These are phyloP conservation scores for Eutrigla gurnardus DNA, from an alignment of 2,797 vertebrate species.

Conservation along the genomic window DNA sequence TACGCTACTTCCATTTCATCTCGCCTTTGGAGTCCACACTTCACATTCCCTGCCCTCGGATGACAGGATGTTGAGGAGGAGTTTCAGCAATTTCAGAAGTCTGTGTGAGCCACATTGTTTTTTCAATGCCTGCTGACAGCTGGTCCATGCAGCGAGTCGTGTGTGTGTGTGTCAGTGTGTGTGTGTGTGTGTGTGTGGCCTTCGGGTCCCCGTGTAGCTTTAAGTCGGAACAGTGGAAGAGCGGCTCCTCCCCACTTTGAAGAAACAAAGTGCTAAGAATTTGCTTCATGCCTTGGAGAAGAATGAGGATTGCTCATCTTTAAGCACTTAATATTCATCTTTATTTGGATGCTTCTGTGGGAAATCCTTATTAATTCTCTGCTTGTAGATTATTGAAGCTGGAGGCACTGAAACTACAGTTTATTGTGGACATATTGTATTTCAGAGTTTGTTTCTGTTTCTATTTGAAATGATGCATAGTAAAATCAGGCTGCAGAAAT, in stretches of 20 bases:
- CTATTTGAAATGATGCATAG: slow-evolving; percentile 18
- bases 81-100: slow-evolving; percentile 50
- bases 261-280: not conserved
- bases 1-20: slow-evolving; percentile 52
- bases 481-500: slow-evolving; percentile 3
- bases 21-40: slow-evolving; percentile 43
- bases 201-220: slow-evolving; percentile 5
- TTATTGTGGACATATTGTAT: slow-evolving; percentile 27
- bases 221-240: slow-evolving; percentile 23
- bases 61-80: slow-evolving; percentile 61
- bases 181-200: slow-evolving; percentile 25
- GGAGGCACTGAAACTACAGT: slow-evolving; percentile 25
- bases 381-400: slow-evolving; percentile 22
- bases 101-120: slow-evolving; percentile 48
- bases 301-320: slow-evolving; percentile 20
- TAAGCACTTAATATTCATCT: slow-evolving; percentile 27
- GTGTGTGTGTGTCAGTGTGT: too few relatives aligned
- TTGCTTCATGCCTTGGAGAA: slow-evolving; percentile 5
- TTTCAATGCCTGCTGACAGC: slow-evolving; percentile 44
- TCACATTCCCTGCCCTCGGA: slow-evolving; percentile 42
- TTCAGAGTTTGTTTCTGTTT: slow-evolving; percentile 42
- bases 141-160: slow-evolving; percentile 5
- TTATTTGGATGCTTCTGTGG: slow-evolving; percentile 37
- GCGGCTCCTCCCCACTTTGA: not conserved
- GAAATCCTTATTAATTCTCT: slow-evolving; percentile 38